These are phyloP conservation scores for Acipenser ruthenus DNA, from an alignment of 2,797 vertebrate species.

Conservation along the genomic window DNA sequence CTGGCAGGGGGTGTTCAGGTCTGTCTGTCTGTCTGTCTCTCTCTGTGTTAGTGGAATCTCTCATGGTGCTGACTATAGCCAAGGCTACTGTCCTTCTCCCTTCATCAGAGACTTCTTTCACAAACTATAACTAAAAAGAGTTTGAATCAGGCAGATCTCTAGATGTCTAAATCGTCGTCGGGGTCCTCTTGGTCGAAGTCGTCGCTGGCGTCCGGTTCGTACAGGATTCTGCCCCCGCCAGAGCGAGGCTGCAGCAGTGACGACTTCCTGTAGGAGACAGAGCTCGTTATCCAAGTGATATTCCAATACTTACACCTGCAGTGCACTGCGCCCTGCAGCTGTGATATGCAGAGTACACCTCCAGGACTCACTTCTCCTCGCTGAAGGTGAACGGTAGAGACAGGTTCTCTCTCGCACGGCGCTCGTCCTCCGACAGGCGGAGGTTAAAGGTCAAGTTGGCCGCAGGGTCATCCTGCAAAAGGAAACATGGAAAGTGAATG, in stretches of 20 bases:
- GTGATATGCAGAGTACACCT: neutral
- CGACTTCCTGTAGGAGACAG: constrained; percentile 45
- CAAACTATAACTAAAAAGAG: constrained; percentile 11
- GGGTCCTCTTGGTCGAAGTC: constrained; percentile 76
- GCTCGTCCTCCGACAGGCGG: constrained; percentile 63
- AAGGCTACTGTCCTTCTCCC: constrained; percentile 54
- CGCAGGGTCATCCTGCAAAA: constrained; percentile 54
- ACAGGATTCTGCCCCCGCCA: constrained; percentile 58
- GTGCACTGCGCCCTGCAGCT: neutral
- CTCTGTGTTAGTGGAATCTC: too few species aligned
- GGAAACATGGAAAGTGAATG: too few species aligned
- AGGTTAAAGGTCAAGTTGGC: constrained; percentile 75
- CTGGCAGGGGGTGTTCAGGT: too few species aligned
- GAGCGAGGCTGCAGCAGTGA: constrained; percentile 53
- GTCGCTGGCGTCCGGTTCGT: constrained; percentile 65
- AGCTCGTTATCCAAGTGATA: neutral
- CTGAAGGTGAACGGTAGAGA: constrained; percentile 76
- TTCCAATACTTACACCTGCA: too few species aligned
- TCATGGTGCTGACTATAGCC: neutral
- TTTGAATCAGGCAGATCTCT: constrained; percentile 16
- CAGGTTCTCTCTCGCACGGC: constrained; percentile 64
- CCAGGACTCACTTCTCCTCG: constrained; percentile 61
- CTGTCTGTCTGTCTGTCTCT: too few species aligned
- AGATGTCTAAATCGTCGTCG: constrained; percentile 75
- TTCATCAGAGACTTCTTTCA: constrained; percentile 37